phyloP scores from a whole-genome alignment of 1,140 invertebrate species.

The Thaumetopoea pityocampa region DNA sequence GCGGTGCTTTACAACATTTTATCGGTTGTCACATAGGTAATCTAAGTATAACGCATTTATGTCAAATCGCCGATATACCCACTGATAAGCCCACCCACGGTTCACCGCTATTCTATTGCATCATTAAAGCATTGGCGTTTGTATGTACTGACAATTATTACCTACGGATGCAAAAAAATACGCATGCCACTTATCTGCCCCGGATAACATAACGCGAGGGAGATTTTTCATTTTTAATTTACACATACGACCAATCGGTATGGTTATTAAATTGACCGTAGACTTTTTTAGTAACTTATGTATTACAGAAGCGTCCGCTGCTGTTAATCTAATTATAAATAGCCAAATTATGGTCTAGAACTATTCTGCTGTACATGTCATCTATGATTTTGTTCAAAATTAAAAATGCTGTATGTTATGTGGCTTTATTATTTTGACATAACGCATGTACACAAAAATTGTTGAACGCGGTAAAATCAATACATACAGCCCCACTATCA shows the following conservation, averaged over 20 bases:
- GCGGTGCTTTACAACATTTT: slow-evolving; percentile 68
- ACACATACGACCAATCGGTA: slow-evolving; percentile 1
- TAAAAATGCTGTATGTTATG: too few species aligned
- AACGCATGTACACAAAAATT: too few species aligned
- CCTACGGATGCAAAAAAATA: slow-evolving; percentile 14
- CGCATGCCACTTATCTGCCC: slow-evolving; percentile 35
- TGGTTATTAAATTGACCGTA: slow-evolving; percentile 11
- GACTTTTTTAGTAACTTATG: slow-evolving; percentile 7
- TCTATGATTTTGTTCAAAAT: too few species aligned
- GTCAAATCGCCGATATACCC: slow-evolving; percentile 66
- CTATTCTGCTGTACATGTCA: too few species aligned
- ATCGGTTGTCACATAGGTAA: slow-evolving; percentile 62
- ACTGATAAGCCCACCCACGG: slow-evolving; percentile 68
- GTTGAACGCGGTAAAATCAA: slow-evolving; percentile 7
- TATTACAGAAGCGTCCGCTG: neutral
- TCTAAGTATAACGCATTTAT: slow-evolving; percentile 70
- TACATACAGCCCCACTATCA: slow-evolving; percentile 4
- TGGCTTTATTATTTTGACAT: too few species aligned
- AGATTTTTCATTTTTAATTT: slow-evolving; percentile 12
- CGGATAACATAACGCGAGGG: slow-evolving; percentile 11
- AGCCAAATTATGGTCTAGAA: too few species aligned
- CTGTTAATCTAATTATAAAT: too few species aligned
- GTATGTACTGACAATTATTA: slow-evolving; percentile 25
- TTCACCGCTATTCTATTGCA: slow-evolving; percentile 40
- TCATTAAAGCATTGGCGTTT: slow-evolving; percentile 49